Percentiles rank a stretch among this genome's conserved stretches.
Evolutionary conservation across 2,888 invertebrate genomes (phyloP).

Genomic region (Aphidius colemani): DNA sequence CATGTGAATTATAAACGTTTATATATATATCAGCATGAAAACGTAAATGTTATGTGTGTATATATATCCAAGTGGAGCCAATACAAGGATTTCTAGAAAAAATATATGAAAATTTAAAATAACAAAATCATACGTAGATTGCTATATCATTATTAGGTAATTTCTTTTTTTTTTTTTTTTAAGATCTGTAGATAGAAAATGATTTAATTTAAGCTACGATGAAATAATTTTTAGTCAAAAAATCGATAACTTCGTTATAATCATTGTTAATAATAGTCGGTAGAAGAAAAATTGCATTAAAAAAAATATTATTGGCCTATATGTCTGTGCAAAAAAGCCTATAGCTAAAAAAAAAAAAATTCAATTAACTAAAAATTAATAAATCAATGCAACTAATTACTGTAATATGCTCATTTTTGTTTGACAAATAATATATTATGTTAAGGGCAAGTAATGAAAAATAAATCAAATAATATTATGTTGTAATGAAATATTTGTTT

Average conservation of each 20-base stretch:
- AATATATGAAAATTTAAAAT: conserved; percentile 8
- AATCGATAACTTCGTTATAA: neutral
- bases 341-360: conserved; percentile 35
- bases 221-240: neutral
- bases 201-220: neutral
- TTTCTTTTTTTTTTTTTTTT: neutral
- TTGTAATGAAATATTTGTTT: neutral
- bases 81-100: conserved; percentile 29
- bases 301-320: conserved; percentile 6
- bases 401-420: conserved; percentile 13
- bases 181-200: neutral
- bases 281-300: neutral
- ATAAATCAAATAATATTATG: neutral
- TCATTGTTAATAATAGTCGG: conserved; percentile 10
- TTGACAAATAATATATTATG: conserved; percentile 1
- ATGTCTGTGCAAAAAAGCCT: conserved; percentile 26
- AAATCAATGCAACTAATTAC: conserved; percentile 11
- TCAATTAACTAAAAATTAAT: conserved; percentile 24
- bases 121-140: conserved; percentile 1
- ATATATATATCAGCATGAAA: conserved; percentile 12
- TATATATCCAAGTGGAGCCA: conserved; percentile 19
- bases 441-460: neutral
- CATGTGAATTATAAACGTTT: conserved; percentile 18
- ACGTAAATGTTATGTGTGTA: conserved; percentile 1
- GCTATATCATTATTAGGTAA: conserved; percentile 6